Conservation (phyloP, 2,113 vertebrate species). For the Seriola rivoliana region DNA sequence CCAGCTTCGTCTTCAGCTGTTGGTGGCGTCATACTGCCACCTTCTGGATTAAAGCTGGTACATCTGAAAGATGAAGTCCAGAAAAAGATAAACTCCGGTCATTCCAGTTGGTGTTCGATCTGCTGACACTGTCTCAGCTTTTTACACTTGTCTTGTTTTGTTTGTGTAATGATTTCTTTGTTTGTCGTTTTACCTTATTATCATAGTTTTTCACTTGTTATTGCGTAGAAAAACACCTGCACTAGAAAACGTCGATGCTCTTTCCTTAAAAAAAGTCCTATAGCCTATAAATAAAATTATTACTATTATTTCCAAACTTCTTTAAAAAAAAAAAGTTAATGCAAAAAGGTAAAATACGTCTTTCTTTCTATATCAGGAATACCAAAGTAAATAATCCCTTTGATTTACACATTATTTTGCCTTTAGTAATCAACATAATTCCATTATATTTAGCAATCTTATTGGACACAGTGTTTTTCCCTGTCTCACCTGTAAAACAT, state of each 20-base stretch:
- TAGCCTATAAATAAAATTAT: neutral
- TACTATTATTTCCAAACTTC: too few relatives aligned
- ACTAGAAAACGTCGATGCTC: too few relatives aligned
- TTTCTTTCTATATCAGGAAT: neutral
- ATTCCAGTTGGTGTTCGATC: neutral
- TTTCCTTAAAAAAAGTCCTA: neutral
- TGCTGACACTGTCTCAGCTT: neutral
- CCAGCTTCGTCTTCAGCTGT: neutral
- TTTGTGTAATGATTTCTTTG: too few relatives aligned
- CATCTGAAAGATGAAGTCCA: neutral
- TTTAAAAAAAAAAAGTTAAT: too few relatives aligned
- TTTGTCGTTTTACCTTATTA: neutral
- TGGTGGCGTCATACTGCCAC: conserved; percentile 54
- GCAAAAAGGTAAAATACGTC: too few relatives aligned
- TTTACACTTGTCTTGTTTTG: too few relatives aligned
- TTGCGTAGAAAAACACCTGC: too few relatives aligned
- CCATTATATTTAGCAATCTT: neutral
- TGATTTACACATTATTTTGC: neutral
- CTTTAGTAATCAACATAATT: neutral
- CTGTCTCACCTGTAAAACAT: neutral
- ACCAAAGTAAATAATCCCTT: neutral
- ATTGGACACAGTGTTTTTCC: neutral
- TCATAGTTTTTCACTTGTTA: neutral
- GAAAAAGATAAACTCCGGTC: neutral
- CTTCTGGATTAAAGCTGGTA: conserved; percentile 59